Conservation (phyloP, 2,797 vertebrate species). For the Antrozous pallidus region DNA sequence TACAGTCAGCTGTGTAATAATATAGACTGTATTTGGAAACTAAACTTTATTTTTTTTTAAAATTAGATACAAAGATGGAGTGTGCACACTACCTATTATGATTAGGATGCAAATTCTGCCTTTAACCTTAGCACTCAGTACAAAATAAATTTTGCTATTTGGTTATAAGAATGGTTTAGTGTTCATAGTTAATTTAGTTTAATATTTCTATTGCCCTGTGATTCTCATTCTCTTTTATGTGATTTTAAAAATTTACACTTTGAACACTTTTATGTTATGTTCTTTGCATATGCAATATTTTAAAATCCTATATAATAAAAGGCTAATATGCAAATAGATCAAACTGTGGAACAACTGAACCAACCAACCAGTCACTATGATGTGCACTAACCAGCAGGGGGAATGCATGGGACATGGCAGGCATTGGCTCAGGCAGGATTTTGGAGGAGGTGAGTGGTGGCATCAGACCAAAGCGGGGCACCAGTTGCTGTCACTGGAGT, state of each 20-base stretch:
- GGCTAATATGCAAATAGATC: too few relatives aligned
- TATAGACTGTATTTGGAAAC: neutral
- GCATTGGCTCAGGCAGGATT: too few relatives aligned
- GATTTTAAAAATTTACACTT: neutral
- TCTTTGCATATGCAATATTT: neutral
- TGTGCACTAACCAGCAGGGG: too few relatives aligned
- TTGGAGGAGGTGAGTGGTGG: too few relatives aligned
- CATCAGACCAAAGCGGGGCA: too few relatives aligned
- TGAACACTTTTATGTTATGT: neutral
- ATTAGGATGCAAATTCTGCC: neutral
- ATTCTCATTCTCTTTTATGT: neutral
- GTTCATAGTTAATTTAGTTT: neutral
- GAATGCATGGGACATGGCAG: rapidly evolving
- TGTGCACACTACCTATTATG: neutral
- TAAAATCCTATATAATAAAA: neutral
- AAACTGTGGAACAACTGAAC: too few relatives aligned
- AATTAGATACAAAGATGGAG: neutral
- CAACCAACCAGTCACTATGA: too few relatives aligned
- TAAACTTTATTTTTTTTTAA: neutral
- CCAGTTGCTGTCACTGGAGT: rapidly evolving
- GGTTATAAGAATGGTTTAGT: neutral
- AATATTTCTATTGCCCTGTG: neutral
- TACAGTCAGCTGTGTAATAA: neutral
- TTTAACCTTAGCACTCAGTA: neutral
- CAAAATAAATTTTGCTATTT: neutral